A percentile compares a stretch with the other conserved stretches of the same genome.
Evolutionary conservation across 2,113 vertebrate genomes (phyloP).

Genomic region (Hippocampus mohnikei): DNA sequence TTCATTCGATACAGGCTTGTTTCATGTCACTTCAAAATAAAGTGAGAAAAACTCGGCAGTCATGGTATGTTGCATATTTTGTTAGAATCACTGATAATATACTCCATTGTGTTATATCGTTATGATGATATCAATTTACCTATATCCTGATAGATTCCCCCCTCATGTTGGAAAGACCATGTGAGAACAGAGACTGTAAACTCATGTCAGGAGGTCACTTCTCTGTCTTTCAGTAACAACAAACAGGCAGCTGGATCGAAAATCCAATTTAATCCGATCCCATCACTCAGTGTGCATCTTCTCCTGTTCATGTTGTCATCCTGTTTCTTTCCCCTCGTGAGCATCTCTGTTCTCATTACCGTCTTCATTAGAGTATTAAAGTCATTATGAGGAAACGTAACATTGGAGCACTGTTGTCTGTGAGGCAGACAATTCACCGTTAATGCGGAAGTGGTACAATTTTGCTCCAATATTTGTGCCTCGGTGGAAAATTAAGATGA

Average conservation of each 20-base stretch:
- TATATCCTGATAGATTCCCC: no score
- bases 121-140: no score
- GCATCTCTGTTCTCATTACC: not conserved
- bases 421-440: slow-evolving; percentile 18
- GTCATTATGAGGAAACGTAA: slow-evolving; percentile 14
- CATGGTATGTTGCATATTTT: no score
- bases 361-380: slow-evolving; percentile 2
- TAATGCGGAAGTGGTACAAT: slow-evolving; percentile 20
- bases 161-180: no score
- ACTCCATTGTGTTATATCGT: no score
- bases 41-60: no score
- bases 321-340: not conserved
- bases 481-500: not conserved
- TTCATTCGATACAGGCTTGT: no score
- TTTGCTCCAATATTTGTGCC: not conserved
- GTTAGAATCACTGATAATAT: no score
- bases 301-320: slow-evolving; percentile 3
- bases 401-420: slow-evolving; percentile 29
- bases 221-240: not conserved
- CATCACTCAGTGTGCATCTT: not conserved
- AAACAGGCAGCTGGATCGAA: not conserved
- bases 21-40: no score
- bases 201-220: not conserved
- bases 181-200: no score
- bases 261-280: not conserved